A percentile compares a stretch with the other conserved stretches of the same genome.
These are phyloP conservation scores for Aphelenchoides besseyi DNA, from an alignment of 1,140 invertebrate genomes.

Conservation along the genomic window DNA sequence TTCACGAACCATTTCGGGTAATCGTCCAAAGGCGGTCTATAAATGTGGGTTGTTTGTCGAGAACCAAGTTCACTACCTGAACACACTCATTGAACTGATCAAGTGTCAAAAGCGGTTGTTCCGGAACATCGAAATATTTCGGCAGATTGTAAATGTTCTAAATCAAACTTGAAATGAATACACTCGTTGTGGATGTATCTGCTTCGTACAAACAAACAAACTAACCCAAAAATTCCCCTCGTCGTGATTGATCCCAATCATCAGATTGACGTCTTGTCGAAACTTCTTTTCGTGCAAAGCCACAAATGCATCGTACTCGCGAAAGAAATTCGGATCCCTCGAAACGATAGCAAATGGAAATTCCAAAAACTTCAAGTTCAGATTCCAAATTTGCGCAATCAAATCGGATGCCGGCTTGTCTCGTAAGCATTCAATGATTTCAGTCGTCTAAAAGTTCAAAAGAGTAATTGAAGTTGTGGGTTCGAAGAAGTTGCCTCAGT, in stretches of 20 bases:
- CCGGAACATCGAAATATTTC: constrained; percentile 56
- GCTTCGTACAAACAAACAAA: too few relatives aligned
- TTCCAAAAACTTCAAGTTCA: constrained; percentile 53
- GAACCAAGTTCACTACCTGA: constrained; percentile 24
- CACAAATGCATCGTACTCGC: constrained; percentile 55
- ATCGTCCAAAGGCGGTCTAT: constrained; percentile 37
- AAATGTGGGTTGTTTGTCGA: not conserved
- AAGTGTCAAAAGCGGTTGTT: constrained; percentile 49
- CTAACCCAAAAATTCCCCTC: constrained; percentile 61
- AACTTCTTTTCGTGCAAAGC: constrained; percentile 52
- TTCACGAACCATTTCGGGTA: constrained; percentile 52
- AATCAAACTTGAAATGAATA: too few relatives aligned
- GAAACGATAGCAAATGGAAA: constrained; percentile 62
- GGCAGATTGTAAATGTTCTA: constrained; percentile 60
- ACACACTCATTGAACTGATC: constrained; percentile 59
- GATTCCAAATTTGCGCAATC: constrained; percentile 57
- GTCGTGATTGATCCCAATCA: constrained; percentile 62
- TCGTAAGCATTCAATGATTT: constrained; percentile 44
- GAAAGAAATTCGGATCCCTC: constrained; percentile 58
- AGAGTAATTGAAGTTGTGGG: not conserved
- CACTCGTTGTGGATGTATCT: too few relatives aligned
- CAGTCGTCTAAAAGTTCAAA: constrained; percentile 37
- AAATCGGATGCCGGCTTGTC: constrained; percentile 38
- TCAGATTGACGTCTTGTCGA: constrained; percentile 56
- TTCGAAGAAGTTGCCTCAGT: constrained; percentile 33